These are phyloP conservation scores for Diabrotica virgifera DNA, from an alignment of 1,140 invertebrate species.

Conservation along the genomic window DNA sequence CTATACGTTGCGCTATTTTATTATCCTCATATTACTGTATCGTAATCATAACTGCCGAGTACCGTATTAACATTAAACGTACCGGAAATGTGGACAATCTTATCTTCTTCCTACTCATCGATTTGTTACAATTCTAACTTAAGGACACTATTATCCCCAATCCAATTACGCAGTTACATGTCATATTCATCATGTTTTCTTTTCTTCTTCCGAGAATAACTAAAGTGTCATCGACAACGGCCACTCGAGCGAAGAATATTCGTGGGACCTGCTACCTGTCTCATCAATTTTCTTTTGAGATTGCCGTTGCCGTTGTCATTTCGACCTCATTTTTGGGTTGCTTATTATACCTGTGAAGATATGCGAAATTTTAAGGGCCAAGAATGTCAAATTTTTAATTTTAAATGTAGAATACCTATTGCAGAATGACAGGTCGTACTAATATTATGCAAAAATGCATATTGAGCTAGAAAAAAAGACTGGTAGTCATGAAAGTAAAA, in stretches of 20 bases:
- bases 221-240: neutral
- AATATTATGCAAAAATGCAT: too few relatives aligned
- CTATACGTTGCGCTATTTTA: too few relatives aligned
- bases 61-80: neutral
- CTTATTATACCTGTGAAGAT: neutral
- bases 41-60: too few relatives aligned
- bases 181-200: slow-evolving; percentile 3
- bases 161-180: neutral
- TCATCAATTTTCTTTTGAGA: neutral
- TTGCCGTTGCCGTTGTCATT: neutral
- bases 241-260: neutral
- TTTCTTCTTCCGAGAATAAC: neutral
- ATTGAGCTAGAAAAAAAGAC: too few relatives aligned
- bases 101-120: neutral
- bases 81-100: neutral
- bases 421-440: too few relatives aligned
- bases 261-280: neutral
- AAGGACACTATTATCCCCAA: neutral
- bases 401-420: too few relatives aligned
- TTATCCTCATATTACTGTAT: too few relatives aligned
- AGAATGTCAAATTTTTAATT: too few relatives aligned
- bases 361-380: too few relatives aligned
- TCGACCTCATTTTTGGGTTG: neutral
- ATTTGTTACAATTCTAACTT: neutral
- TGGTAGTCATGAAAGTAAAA: too few relatives aligned